A percentile compares a stretch with the other conserved stretches of the same genome.
Evolutionary conservation across 2,797 vertebrate genomes (phyloP).

Genomic region (Sebastes steindachneri): DNA sequence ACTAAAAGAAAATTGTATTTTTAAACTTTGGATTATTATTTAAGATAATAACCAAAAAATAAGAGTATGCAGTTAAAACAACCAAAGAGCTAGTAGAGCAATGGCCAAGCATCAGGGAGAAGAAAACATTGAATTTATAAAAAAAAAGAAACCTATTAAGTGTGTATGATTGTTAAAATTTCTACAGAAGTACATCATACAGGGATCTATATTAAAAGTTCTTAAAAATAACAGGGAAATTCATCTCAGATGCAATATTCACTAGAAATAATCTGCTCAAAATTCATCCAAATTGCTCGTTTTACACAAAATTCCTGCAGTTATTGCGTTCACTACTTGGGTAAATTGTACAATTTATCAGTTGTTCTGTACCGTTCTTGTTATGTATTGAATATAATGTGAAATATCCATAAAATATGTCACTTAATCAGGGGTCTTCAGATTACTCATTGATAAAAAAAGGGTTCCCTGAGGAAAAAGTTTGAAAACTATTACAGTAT

Average conservation of each 20-base stretch:
- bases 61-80: accelerated
- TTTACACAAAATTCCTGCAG: neutral
- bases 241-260: too few species aligned
- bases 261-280: too few species aligned
- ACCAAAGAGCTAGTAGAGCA: neutral
- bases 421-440: too few species aligned
- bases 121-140: neutral
- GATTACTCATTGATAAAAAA: too few species aligned
- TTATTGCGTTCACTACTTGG: too few species aligned
- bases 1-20: too few species aligned
- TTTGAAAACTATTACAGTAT: neutral
- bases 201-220: neutral
- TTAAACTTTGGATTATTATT: too few species aligned
- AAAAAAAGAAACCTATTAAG: too few species aligned
- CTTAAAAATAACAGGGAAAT: neutral
- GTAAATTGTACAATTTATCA: too few species aligned
- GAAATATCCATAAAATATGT: neutral
- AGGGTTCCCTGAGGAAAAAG: neutral
- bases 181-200: neutral
- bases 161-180: neutral
- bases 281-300: neutral
- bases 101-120: neutral
- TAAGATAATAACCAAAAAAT: too few species aligned
- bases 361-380: too few species aligned
- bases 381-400: neutral